phyloP scores from a whole-genome alignment of 53 echinoderm and acorn worm species.

The Holothuria scabra region DNA sequence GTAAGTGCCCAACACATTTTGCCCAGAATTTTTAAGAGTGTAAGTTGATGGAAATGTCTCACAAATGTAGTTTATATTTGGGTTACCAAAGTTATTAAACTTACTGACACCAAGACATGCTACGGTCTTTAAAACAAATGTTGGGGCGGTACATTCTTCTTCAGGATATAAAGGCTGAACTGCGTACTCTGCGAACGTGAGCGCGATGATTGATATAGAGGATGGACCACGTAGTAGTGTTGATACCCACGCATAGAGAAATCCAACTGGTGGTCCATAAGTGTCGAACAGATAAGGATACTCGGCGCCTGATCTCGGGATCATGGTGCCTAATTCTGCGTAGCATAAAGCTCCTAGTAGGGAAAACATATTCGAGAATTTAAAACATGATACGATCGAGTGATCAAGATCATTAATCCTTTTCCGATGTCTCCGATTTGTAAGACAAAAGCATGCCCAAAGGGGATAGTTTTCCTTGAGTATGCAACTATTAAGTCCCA shows the following conservation, averaged over 20 bases:
- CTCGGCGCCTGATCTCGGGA: constrained; percentile 89
- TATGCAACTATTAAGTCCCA: too few relatives aligned
- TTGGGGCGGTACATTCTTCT: constrained; percentile 70
- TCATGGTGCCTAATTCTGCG: constrained; percentile 81
- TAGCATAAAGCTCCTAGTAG: constrained; percentile 75
- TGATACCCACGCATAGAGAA: constrained; percentile 79
- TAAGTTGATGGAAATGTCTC: too few relatives aligned
- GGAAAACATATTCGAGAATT: too few relatives aligned
- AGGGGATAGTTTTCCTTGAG: too few relatives aligned
- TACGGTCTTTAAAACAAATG: constrained; percentile 56
- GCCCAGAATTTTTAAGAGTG: too few relatives aligned
- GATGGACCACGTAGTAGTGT: constrained; percentile 75
- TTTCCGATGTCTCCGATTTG: too few relatives aligned
- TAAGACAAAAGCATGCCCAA: too few relatives aligned
- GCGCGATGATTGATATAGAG: constrained; percentile 69
- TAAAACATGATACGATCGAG: too few relatives aligned
- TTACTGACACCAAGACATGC: constrained; percentile 80
- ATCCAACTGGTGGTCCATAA: constrained; percentile 70
- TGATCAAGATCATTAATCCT: too few relatives aligned
- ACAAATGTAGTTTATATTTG: too few relatives aligned
- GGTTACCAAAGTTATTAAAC: not conserved
- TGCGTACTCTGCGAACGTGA: constrained; percentile 82
- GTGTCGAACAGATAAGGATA: constrained; percentile 73
- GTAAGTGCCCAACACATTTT: too few relatives aligned
- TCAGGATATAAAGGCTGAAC: constrained; percentile 67